Evolutionary conservation across 2,113 vertebrate species (phyloP), one percentile per base, ranked within the genome.

Genomic region (Oreochromis niloticus): DNA sequence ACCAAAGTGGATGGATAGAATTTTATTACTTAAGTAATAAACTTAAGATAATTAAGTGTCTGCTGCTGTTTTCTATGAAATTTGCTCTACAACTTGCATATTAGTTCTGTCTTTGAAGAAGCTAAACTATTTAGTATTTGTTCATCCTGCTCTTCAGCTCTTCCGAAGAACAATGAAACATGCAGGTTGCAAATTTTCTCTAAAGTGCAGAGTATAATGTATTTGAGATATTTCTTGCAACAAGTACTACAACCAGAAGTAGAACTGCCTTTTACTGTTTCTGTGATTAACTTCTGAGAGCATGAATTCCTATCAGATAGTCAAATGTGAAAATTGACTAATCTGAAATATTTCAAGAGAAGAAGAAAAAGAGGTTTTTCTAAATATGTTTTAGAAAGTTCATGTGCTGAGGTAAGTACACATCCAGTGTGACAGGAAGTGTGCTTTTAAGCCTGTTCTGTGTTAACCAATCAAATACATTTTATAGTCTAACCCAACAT

Each of bases 21-120:
- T 16, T 30, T 0, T 57, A 30, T 57, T 57, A 57, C 56, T 59
- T 36, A 22, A 22, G 22, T 22, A 22, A 22, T 22, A 22, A 22
- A 22, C 22, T 22, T 22, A 22, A 22, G 22, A 22, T 22, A 22
- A 22, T 22, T 22, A 22, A 22, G 22, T 22, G 22, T 22, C 22
- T 22, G 22, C 22, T 22, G 22, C 22, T 22, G 22, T 22, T 22
- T 22, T 22, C 22, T 22, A 22, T 22, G 22, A 22, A 22, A 22
- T 22, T 22, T 8, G 55, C 13, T 57, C 56, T 57, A 57, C 4
- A 57, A 5, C 24, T 57, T 16, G 0, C 0, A 30, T 0, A 30
- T 30, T 57, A 30, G 56, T 57, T 59, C 24, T 59, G 7, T 59
- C 22, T 57, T 59, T 57, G 24, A 30, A 30, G 12, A 57, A 57